Conservation (phyloP, 2,888 invertebrate genomes). For the Phrixothrix hirtus region DNA sequence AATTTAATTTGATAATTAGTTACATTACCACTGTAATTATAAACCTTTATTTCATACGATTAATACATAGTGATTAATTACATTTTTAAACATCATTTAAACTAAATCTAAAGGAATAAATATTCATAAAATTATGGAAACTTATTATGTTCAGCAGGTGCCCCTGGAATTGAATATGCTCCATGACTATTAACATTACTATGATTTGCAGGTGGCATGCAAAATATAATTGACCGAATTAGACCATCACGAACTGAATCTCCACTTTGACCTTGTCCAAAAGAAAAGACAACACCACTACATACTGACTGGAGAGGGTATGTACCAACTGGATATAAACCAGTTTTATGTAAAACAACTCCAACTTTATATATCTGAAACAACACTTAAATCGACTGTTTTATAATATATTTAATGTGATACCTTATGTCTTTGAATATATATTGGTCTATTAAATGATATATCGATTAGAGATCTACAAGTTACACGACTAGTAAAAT, state of each 20-base stretch:
- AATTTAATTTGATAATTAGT: no score
- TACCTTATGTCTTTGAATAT: slow-evolving; percentile 74
- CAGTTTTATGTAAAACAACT: slow-evolving; percentile 79
- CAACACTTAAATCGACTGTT: no score
- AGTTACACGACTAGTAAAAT: slow-evolving; percentile 77
- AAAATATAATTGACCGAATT: slow-evolving; percentile 77
- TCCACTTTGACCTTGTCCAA: slow-evolving; percentile 71
- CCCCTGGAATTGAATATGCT: slow-evolving; percentile 7
- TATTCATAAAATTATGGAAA: slow-evolving; percentile 13
- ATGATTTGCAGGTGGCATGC: slow-evolving; percentile 42
- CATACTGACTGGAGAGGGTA: slow-evolving; percentile 70
- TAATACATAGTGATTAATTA: no score
- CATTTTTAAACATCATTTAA: no score
- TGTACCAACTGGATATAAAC: slow-evolving; percentile 79
- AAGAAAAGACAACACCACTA: slow-evolving; percentile 75
- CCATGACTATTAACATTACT: slow-evolving; percentile 7
- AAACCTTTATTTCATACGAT: no score
- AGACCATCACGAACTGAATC: slow-evolving; percentile 77
- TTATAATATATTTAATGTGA: no score
- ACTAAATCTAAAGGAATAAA: no score
- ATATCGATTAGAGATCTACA: slow-evolving; percentile 76
- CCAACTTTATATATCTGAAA: slow-evolving; percentile 76
- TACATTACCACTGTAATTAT: no score
- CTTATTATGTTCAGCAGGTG: slow-evolving; percentile 16
- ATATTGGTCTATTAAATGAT: slow-evolving; percentile 78